Evolutionary conservation across 2,797 vertebrate genomes (phyloP).

Genomic region (Tolypeutes matacus): DNA sequence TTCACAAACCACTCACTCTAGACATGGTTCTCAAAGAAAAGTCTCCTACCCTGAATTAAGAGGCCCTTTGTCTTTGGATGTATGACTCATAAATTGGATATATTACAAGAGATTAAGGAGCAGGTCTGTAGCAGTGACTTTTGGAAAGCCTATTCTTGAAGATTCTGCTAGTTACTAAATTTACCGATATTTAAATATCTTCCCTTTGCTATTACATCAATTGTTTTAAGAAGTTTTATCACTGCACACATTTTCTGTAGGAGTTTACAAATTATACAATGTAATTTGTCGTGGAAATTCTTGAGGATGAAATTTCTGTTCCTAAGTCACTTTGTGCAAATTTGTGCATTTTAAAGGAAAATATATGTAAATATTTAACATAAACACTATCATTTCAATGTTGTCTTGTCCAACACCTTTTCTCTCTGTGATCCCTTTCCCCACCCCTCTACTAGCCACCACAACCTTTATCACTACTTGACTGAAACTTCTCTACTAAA

Average conservation of each 20-base stretch:
- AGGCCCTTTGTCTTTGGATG: conserved; percentile 56
- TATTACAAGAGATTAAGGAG: not conserved
- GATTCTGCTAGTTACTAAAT: conserved; percentile 24
- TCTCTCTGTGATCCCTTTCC: too few species aligned
- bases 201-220: not conserved
- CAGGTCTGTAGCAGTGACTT: not conserved
- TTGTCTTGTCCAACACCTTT: not conserved
- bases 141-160: not conserved
- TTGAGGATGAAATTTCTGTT: not conserved
- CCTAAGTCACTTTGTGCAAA: not conserved
- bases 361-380: not conserved
- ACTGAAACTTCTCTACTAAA: not conserved
- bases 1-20: conserved; percentile 67
- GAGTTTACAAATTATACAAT: not conserved
- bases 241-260: not conserved
- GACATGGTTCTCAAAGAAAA: conserved; percentile 71
- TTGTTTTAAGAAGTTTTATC: not conserved
- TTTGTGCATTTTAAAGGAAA: not conserved
- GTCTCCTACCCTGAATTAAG: conserved; percentile 17
- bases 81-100: conserved; percentile 21
- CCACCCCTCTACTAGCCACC: fast-evolving
- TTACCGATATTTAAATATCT: not conserved
- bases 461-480: fast-evolving
- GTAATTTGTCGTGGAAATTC: not conserved
- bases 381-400: not conserved